Evolutionary conservation across 2,888 invertebrate species (phyloP).

Genomic region (Eristalis tenax): DNA sequence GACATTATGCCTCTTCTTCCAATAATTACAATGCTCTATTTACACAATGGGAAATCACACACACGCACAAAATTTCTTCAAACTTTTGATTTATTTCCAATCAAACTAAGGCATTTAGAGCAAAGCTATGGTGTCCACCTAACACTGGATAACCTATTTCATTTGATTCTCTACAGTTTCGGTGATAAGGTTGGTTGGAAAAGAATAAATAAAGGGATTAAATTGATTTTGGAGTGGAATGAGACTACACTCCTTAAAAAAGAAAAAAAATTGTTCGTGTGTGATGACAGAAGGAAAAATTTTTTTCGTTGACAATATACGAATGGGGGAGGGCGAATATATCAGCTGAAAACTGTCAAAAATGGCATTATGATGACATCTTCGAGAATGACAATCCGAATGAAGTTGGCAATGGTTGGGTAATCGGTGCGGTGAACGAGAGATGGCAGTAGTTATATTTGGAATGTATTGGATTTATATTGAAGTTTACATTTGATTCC

Average conservation of each 20-base stretch:
- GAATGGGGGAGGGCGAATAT: slow-evolving; percentile 48
- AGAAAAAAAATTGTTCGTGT: slow-evolving; percentile 49
- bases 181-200: slow-evolving; percentile 10
- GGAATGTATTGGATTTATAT: too few relatives aligned
- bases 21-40: slow-evolving; percentile 41
- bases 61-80: slow-evolving; percentile 39
- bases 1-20: slow-evolving; percentile 81
- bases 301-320: slow-evolving; percentile 54
- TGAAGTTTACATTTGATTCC: too few relatives aligned
- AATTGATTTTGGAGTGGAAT: slow-evolving; percentile 49
- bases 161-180: slow-evolving; percentile 24
- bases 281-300: slow-evolving; percentile 64
- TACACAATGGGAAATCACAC: slow-evolving; percentile 58
- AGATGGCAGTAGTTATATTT: not conserved
- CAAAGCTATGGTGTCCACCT: not conserved
- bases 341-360: slow-evolving; percentile 66
- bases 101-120: slow-evolving; percentile 49
- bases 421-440: not conserved
- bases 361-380: slow-evolving; percentile 43
- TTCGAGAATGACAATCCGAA: not conserved
- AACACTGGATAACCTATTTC: slow-evolving; percentile 9
- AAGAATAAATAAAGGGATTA: slow-evolving; percentile 36
- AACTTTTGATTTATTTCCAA: slow-evolving; percentile 29
- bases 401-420: slow-evolving; percentile 38
- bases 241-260: slow-evolving; percentile 67